Base-by-base conservation (phyloP, 2,797 vertebrate species). In the Aldrovandia affinis region DNA sequence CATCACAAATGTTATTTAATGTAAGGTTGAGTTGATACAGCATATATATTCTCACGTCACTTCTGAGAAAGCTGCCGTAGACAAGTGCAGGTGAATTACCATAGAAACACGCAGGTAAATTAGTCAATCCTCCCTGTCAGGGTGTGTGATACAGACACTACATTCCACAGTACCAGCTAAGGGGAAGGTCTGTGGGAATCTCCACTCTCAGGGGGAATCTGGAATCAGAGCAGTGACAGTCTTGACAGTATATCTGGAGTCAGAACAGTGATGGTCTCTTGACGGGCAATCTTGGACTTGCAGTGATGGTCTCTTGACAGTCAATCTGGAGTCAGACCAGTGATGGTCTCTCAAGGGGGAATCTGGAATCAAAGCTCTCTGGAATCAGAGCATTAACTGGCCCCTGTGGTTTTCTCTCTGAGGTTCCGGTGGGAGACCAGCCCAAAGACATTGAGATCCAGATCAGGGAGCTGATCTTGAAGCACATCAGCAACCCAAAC, bases 401-500 rank as follows among this genome's bases (percentile, higher is more conserved):
- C 47, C 47, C 47, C 47, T 50, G 47, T 50, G 47, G 47, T 50
- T 5, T 50, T 5, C 12, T 50, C 47, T 12, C 47, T 6, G 6
- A 50, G 98, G 97, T 99, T 81, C 98, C 98, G 7, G 97, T 99
- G 84, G 98, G 98, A 59, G 98, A 99, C 93, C 98, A 99, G 87
- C 98, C 98, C 57, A 97, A 97, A 90, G 98, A 99, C 92, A 99
- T 99, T 2, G 98, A 99, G 92, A 87, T 99, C 88, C 98, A 99
- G 90, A 99, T 99, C 86, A 94, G 96, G 89, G 98, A 99, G 88
- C 93, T 99, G 65, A 99, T 99, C 89, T 92, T 98, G 86, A 97
- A 98, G 81, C 98, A 99, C 94, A 99, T 99, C 93, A 96, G 97
- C 87, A 99, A 99, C 89, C 98, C 98, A 28, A 99, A 99, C 93